Percentiles rank a stretch among this genome's conserved stretches.
These are phyloP conservation scores for Liasis olivaceus DNA, from an alignment of 2,797 vertebrate species.

Conservation along the genomic window DNA sequence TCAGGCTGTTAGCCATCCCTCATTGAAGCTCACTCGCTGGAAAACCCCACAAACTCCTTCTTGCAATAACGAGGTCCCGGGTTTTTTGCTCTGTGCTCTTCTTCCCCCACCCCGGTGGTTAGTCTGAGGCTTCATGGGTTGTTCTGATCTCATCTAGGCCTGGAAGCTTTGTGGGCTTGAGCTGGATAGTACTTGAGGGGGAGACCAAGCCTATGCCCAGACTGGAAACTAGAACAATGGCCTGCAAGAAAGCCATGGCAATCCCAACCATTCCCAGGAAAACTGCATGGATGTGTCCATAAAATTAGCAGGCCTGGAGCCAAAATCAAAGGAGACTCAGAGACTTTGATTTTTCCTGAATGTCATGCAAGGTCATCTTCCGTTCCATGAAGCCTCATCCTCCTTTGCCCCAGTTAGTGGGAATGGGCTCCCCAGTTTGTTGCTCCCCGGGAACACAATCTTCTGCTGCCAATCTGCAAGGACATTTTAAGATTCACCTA, in stretches of 20 bases:
- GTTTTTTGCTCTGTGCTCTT: background rate
- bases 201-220: background rate
- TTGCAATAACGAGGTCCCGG: background rate
- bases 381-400: background rate
- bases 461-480: background rate
- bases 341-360: background rate
- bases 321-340: background rate
- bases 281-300: background rate
- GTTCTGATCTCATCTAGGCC: no score
- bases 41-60: background rate
- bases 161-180: no score
- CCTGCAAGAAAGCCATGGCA: background rate
- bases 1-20: background rate
- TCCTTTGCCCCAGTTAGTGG: background rate
- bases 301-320: background rate
- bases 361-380: background rate
- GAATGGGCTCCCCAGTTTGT: background rate
- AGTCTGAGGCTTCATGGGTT: background rate
- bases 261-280: background rate
- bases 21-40: background rate
- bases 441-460: background rate
- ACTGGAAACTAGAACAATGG: background rate
- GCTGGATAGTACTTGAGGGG: background rate
- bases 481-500: slow-evolving; percentile 22
- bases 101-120: background rate